Conservation (phyloP, 2,113 vertebrate genomes). For the Origma solitaria region DNA sequence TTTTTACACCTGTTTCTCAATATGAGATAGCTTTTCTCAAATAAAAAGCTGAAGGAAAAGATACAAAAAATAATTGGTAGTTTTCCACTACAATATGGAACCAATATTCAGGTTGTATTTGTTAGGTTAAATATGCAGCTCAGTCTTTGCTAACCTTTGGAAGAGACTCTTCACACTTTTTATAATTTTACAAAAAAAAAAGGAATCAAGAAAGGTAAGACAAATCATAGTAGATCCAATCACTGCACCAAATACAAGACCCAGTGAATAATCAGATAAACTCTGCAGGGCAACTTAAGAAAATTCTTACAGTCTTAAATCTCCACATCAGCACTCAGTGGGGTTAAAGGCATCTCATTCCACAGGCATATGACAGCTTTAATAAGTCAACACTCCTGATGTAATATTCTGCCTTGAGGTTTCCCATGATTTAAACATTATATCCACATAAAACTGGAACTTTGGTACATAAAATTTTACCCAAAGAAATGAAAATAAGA, state of each 20-base stretch:
- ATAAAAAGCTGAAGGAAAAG: not conserved
- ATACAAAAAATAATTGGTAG: not conserved
- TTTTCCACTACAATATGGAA: not conserved
- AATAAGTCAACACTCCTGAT: slow-evolving; percentile 7
- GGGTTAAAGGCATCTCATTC: slow-evolving; percentile 38
- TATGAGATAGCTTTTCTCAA: not conserved
- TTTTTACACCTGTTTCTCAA: not conserved
- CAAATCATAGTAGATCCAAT: slow-evolving; percentile 34
- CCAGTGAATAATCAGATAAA: slow-evolving; percentile 48
- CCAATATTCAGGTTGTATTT: not conserved
- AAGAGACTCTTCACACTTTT: not conserved
- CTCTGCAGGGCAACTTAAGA: slow-evolving; percentile 5
- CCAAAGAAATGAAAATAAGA: not conserved
- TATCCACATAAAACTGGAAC: not conserved
- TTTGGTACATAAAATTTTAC: not conserved
- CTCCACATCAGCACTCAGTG: slow-evolving; percentile 3
- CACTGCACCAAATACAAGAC: slow-evolving; percentile 4
- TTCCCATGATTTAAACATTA: not conserved
- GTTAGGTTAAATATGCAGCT: not conserved
- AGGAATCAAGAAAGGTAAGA: not conserved
- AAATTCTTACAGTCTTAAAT: slow-evolving; percentile 28
- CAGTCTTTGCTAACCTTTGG: not conserved
- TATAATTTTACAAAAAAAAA: not conserved
- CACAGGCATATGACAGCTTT: not conserved
- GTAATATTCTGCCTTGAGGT: not conserved